phyloP scores from a whole-genome alignment of 2,888 invertebrate genomes.

The Pristionchus fissidentatus region DNA sequence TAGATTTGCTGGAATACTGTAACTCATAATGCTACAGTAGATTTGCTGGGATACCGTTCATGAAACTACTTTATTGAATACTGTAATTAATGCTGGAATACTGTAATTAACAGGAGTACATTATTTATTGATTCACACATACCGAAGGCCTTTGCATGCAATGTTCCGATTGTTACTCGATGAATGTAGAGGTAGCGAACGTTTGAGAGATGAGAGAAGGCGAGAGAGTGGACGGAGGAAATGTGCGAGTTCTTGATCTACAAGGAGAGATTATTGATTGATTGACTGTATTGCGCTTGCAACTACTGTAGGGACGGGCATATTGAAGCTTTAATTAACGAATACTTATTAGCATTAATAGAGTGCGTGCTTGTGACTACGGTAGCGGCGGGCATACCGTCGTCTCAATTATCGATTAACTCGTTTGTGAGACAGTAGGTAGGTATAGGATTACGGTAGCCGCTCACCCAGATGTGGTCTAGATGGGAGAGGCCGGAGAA shows the following conservation, averaged over 20 bases:
- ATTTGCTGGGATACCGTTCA: no score
- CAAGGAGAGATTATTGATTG: constrained; percentile 28
- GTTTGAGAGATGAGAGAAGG: constrained; percentile 65
- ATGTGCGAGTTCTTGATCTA: constrained; percentile 68
- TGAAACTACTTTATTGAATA: neutral
- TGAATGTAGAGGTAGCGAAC: constrained; percentile 70
- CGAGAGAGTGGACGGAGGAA: constrained; percentile 59
- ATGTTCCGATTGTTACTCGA: constrained; percentile 54
- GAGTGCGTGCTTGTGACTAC: no score
- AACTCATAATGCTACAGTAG: no score
- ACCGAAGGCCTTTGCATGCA: constrained; percentile 56
- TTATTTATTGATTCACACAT: neutral
- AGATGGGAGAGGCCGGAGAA: constrained; percentile 56
- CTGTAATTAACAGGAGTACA: neutral
- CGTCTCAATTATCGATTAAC: no score
- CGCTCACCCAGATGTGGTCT: constrained; percentile 57
- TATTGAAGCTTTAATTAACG: neutral
- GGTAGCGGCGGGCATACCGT: no score
- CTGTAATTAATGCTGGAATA: neutral
- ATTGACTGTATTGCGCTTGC: no score
- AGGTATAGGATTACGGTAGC: neutral
- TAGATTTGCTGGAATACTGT: no score
- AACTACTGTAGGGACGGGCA: neutral
- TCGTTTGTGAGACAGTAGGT: no score
- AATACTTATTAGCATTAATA: neutral